Base-by-base conservation (phyloP, 2,888 invertebrate genomes). In the Clistopyga incitator region DNA sequence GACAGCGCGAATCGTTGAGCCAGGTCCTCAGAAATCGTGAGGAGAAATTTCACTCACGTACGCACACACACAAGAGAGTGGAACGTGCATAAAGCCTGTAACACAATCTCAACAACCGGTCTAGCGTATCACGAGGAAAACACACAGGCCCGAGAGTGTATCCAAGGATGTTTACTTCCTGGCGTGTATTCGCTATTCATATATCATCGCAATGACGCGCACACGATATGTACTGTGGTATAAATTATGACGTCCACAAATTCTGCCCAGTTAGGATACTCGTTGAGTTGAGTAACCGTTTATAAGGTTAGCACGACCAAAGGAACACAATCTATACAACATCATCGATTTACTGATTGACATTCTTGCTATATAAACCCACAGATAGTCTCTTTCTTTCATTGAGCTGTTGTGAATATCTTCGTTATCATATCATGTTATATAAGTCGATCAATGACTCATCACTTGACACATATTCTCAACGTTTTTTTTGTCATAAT, bases 121-220 rank as follows among this genome's bases (percentile, higher is more conserved):
- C 72, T 80, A 50, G 47, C 72, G n/a, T 18, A 42, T 47, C 50
- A 29, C 15, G 29, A 34, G n/a, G 38, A 13, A 18, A 29, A 18
- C 42, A n/a, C 64, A 42, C 38, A 20, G 11, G 20, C 64, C 3
- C 6, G 18, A 29, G 4, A 15, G 54, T 45, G 47, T 77, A 74
- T 83, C 72, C 68, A 80, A 80, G 77, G 83, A 83, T 83, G 83
- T 83, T 83, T 83, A 83, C 83, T 80, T 83, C 77, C 83, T 80
- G 77, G 77, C 34, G 80, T 59, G 52, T 56, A 80, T 80, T 80
- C 71, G 34, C 77, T 59, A 59, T 59, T 25, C 25, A 72, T 83
- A 56, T 74, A 78, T 75, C 75, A 75, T 70, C 8, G 11, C 54
- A 10, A 65, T 75, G 70, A 78, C 70, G 78, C 72, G 18, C 29